A percentile compares a stretch with the other conserved stretches of the same genome.
phyloP scores from a whole-genome alignment of 2,797 vertebrate species.

The Myotis myotis region DNA sequence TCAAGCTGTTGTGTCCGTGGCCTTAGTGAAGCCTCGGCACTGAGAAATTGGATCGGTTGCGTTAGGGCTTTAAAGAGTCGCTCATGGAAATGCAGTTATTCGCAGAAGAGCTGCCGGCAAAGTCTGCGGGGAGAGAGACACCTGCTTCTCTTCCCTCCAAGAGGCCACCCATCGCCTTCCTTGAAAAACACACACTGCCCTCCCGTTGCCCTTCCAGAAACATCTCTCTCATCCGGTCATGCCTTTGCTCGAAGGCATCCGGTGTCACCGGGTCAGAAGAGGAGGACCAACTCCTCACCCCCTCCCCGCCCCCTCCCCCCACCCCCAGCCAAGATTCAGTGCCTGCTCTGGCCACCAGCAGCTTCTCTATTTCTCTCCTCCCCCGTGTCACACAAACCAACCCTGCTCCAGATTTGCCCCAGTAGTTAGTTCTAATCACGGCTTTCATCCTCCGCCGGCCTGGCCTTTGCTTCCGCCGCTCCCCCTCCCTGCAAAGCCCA shows the following conservation, averaged over 20 bases:
- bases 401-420: background rate
- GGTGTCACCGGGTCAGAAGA: background rate
- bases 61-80: background rate
- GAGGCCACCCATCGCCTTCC: background rate
- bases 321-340: background rate
- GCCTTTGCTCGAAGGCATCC: background rate
- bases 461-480: background rate
- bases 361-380: background rate
- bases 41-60: background rate
- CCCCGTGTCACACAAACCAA: accelerated
- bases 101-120: background rate
- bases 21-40: background rate
- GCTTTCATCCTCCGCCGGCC: background rate
- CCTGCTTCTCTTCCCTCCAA: background rate
- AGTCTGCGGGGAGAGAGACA: background rate
- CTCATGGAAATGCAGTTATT: background rate
- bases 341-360: background rate
- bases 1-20: background rate
- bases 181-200: background rate
- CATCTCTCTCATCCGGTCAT: background rate
- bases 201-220: background rate
- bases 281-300: no score
- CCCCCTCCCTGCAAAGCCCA: background rate
- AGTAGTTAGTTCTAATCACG: background rate
- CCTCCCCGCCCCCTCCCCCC: accelerated